Conservation (phyloP, 1,140 invertebrate genomes). For the Leptonema lineaticorne region DNA sequence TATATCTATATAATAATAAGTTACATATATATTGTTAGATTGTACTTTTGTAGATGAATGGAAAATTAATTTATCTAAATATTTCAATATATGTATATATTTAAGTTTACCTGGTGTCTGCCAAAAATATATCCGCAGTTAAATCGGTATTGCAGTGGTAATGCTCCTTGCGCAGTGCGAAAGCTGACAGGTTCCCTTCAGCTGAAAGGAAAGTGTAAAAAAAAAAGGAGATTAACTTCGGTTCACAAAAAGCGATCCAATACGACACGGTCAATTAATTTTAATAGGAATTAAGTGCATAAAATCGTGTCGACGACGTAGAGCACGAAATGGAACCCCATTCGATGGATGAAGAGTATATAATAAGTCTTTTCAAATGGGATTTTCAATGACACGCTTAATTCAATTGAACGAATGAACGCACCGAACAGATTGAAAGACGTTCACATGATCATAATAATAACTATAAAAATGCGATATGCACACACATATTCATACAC, state of each 20-base stretch:
- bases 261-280: not conserved
- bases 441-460: not conserved
- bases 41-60: too few relatives aligned
- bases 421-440: not conserved
- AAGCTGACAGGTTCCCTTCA: constrained; percentile 81
- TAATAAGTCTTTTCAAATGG: not conserved
- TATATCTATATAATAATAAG: too few relatives aligned
- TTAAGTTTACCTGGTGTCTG: constrained; percentile 58
- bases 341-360: too few relatives aligned
- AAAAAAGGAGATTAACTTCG: too few relatives aligned
- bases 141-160: constrained; percentile 65
- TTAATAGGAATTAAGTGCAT: not conserved
- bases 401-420: constrained; percentile 6
- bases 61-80: not conserved
- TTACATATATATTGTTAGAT: too few relatives aligned
- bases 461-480: too few relatives aligned
- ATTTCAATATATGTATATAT: too few relatives aligned
- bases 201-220: constrained; percentile 64
- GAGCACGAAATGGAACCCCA: not conserved
- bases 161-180: constrained; percentile 73
- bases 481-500: too few relatives aligned
- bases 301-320: not conserved
- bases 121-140: constrained; percentile 68
- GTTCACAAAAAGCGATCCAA: too few relatives aligned
- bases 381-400: not conserved